Evolutionary conservation across 2,113 vertebrate species (phyloP), one percentile per base, ranked within the genome.

Genomic region (Anolis sagrei): DNA sequence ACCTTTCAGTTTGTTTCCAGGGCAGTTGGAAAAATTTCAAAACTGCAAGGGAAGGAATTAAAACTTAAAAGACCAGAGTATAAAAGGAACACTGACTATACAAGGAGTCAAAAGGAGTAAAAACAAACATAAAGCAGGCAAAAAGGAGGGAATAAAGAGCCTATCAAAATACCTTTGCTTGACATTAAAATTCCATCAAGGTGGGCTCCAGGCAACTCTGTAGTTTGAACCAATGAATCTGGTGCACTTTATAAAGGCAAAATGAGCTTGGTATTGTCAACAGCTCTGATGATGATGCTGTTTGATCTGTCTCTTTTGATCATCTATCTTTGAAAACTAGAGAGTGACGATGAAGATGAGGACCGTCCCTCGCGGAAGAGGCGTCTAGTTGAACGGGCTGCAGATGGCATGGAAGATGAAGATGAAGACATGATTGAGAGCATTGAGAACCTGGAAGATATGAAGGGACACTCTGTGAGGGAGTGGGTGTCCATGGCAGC

Each of bases 391-490:
- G 99, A 99, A 92, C 95, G 97, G 0, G 98, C 98, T 4, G 98
- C 98, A 0, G 99, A 99, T 1, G 98, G 98, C 0, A 64, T 93
- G 0, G 95, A 95, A 4, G 95, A 94, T 0, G 98, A 99, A 0
- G 98, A 99, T 0, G 98, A 99, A 74, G 99, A 99, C 66, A 98
- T 99, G 98, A 99, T 99, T 0, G 99, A 99, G 94, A 99, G 99
- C 94, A 98, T 99, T 1, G 99, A 99, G 93, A 99, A 99, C 92
- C 95, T 99, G 93, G 99, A 99, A 89, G 99, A 99, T 91, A 99
- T 99, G 97, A 99, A 99, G 91, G 98, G 99, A 7, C 98, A 99
- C 95, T 96, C 98, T 0, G 98, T 99, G 86, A 96, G 98, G 8
- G 99, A 99, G 93, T 99, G 99, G 99, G 98, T 99, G 44, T 99